phyloP scores from a whole-genome alignment of 2,113 vertebrate species.

The Burhinus oedicnemus region DNA sequence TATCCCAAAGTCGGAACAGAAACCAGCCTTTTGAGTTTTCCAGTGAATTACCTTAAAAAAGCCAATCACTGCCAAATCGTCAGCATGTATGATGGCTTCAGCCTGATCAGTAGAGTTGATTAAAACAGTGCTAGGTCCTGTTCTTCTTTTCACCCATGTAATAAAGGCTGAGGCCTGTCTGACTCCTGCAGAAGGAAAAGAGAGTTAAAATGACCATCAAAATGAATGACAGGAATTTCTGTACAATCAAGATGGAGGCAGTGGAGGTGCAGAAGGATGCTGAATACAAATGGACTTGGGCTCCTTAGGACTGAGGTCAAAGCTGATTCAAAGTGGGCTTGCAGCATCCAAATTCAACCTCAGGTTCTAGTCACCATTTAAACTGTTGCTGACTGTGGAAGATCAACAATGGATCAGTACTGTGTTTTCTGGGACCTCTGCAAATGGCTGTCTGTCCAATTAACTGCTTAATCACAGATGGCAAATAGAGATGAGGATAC shows the following conservation, averaged over 20 bases:
- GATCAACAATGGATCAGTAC: neutral
- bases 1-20: neutral
- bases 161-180: conserved; percentile 83
- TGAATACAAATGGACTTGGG: neutral
- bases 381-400: neutral
- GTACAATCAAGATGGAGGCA: neutral
- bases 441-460: neutral
- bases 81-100: conserved; percentile 69
- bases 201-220: neutral
- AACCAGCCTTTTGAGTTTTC: neutral
- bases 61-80: conserved; percentile 83
- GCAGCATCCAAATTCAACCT: neutral
- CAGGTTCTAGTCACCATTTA: neutral
- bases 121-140: conserved; percentile 78
- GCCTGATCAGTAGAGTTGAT: conserved; percentile 77
- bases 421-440: neutral
- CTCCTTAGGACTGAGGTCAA: neutral
- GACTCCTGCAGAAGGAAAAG: conserved; percentile 74
- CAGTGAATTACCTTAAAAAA: conserved; percentile 86
- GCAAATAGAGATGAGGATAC: neutral
- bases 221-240: neutral
- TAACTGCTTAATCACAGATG: neutral
- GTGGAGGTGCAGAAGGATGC: neutral
- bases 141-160: conserved; percentile 88
- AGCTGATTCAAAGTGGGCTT: neutral